Conservation (phyloP, 2,888 invertebrate species). For the Tetranychus piercei region DNA sequence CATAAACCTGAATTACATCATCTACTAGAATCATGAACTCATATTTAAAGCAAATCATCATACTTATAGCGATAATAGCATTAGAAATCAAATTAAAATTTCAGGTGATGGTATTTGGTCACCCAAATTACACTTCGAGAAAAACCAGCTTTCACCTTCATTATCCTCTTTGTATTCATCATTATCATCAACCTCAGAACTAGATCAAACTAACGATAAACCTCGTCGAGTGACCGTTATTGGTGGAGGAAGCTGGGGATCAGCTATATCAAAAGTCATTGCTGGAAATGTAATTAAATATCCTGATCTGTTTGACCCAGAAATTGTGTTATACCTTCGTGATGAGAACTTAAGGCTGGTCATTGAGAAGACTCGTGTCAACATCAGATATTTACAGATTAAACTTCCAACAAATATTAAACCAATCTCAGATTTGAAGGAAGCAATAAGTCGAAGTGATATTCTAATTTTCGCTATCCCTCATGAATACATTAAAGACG, state of each 20-base stretch:
- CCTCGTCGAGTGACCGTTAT: conserved; percentile 12
- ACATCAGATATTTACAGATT: conserved; percentile 38
- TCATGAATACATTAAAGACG: conserved; percentile 36
- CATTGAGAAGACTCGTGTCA: conserved; percentile 39
- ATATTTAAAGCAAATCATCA: too few relatives aligned
- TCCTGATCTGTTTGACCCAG: conserved; percentile 31
- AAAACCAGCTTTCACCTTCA: not conserved
- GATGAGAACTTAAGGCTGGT: conserved; percentile 36
- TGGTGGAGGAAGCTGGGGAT: conserved; percentile 33
- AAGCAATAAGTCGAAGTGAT: conserved; percentile 35
- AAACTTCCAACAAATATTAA: conserved; percentile 38
- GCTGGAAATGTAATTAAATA: conserved; percentile 34
- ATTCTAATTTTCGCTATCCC: conserved; percentile 39
- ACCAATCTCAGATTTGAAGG: conserved; percentile 36
- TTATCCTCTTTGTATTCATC: not conserved
- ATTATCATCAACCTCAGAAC: not conserved
- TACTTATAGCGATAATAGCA: too few relatives aligned
- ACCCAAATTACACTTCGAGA: not conserved
- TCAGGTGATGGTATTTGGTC: not conserved
- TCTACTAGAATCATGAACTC: too few relatives aligned
- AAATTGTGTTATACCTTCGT: conserved; percentile 38
- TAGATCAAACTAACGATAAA: not conserved
- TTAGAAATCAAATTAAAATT: too few relatives aligned
- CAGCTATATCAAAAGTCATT: conserved; percentile 38
- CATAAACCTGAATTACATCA: too few relatives aligned